Percentiles rank a stretch among this genome's conserved stretches.
Evolutionary conservation across 2,113 vertebrate genomes (phyloP).

Genomic region (Hymenochirus boettgeri): DNA sequence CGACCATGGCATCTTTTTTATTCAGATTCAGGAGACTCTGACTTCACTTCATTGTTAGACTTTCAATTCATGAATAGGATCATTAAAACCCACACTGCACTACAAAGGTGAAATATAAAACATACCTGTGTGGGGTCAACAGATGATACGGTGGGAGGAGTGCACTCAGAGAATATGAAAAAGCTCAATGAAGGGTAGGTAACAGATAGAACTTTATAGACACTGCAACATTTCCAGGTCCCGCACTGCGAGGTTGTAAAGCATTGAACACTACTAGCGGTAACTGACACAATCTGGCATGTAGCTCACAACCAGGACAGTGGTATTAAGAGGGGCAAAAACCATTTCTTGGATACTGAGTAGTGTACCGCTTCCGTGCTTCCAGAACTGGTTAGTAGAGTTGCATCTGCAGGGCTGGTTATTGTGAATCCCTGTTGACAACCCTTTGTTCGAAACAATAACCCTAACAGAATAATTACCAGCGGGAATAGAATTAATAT

Average conservation of each 20-base stretch:
- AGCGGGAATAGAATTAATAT: slow-evolving; percentile 56
- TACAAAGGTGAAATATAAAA: no score
- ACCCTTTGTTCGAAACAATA: slow-evolving; percentile 65
- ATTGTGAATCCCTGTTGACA: slow-evolving; percentile 60
- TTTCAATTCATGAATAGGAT: no score
- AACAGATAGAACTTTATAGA: slow-evolving; percentile 55
- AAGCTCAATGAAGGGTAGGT: slow-evolving; percentile 64
- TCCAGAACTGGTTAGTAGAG: slow-evolving; percentile 57
- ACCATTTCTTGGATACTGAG: slow-evolving; percentile 71
- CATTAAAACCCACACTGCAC: no score
- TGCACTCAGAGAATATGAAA: slow-evolving; percentile 59
- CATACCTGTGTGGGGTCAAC: slow-evolving; percentile 68
- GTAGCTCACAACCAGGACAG: slow-evolving; percentile 56
- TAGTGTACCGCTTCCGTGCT: slow-evolving; percentile 65
- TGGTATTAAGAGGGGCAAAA: slow-evolving; percentile 67
- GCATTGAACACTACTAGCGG: slow-evolving; percentile 54
- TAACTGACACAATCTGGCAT: slow-evolving; percentile 59
- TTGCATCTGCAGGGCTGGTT: slow-evolving; percentile 56
- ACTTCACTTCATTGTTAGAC: no score
- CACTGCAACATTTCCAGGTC: slow-evolving; percentile 47
- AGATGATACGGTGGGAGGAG: slow-evolving; percentile 62
- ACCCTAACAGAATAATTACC: slow-evolving; percentile 60
- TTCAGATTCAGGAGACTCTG: no score
- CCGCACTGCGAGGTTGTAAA: slow-evolving; percentile 50
- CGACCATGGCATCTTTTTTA: no score